Conservation (phyloP, 2,888 invertebrate genomes). For the Drosophila merina region DNA sequence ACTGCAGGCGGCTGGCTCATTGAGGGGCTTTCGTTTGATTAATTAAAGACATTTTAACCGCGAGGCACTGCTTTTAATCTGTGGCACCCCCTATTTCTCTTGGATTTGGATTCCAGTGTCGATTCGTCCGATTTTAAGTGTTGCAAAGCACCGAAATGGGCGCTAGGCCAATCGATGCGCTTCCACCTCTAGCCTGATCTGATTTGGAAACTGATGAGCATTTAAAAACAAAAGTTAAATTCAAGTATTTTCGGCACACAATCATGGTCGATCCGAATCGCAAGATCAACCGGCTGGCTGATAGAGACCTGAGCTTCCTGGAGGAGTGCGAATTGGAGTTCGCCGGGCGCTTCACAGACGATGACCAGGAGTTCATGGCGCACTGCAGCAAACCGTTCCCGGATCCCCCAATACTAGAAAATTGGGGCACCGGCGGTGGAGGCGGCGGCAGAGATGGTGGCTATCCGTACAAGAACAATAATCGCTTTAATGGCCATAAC, state of each 20-base stretch:
- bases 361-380: slow-evolving; percentile 87
- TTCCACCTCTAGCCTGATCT: neutral
- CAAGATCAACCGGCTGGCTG: slow-evolving; percentile 85
- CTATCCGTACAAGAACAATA: slow-evolving; percentile 34
- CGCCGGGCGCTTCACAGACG: slow-evolving; percentile 86
- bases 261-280: slow-evolving; percentile 84
- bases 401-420: slow-evolving; percentile 87
- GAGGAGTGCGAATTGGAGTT: slow-evolving; percentile 87
- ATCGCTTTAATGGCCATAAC: slow-evolving; percentile 50
- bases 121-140: neutral
- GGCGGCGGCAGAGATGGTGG: slow-evolving; percentile 50
- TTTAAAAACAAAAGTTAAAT: neutral
- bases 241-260: neutral
- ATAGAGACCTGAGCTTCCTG: slow-evolving; percentile 86
- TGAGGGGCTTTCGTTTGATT: slow-evolving; percentile 9
- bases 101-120: neutral
- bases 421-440: slow-evolving; percentile 83
- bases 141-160: neutral
- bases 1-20: slow-evolving; percentile 12
- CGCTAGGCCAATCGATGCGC: neutral
- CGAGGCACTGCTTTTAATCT: slow-evolving; percentile 22
- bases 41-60: slow-evolving; percentile 30
- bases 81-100: neutral
- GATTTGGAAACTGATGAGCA: neutral
- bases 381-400: slow-evolving; percentile 82